phyloP scores from a whole-genome alignment of 1,140 invertebrate species.

The Lepidurus arcticus region DNA sequence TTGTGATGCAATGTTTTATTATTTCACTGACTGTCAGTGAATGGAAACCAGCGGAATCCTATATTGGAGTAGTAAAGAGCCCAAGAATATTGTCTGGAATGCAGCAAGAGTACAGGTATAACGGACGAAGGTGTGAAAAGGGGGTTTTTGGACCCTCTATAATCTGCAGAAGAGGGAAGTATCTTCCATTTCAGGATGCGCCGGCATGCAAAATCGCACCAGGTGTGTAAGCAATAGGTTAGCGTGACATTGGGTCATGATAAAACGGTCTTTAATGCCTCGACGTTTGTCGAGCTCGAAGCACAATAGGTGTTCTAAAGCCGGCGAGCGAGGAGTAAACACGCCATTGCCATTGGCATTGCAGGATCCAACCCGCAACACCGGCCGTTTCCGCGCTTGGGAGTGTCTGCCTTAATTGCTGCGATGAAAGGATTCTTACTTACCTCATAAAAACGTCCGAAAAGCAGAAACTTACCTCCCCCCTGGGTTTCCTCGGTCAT shows the following conservation, averaged over 20 bases:
- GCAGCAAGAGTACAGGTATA: neutral
- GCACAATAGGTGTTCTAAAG: neutral
- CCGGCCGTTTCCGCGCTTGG: neutral
- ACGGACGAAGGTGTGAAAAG: neutral
- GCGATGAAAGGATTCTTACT: neutral
- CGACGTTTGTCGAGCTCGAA: neutral
- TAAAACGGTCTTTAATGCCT: neutral
- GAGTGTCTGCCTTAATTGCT: neutral
- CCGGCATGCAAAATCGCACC: neutral
- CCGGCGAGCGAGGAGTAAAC: too few species aligned
- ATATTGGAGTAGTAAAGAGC: neutral
- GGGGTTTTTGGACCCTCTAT: neutral
- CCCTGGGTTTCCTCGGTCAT: too few species aligned
- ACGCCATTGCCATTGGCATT: too few species aligned
- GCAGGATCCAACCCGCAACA: too few species aligned
- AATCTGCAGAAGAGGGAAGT: neutral
- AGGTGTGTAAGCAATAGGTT: conserved; percentile 14
- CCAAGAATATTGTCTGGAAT: neutral
- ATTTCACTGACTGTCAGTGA: neutral
- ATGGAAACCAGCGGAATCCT: neutral
- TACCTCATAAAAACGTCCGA: neutral
- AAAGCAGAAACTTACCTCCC: neutral
- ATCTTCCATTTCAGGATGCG: neutral
- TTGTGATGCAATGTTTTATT: neutral
- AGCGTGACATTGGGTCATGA: conserved; percentile 6